Percentiles rank a stretch among this genome's conserved stretches.
Evolutionary conservation across 92 coral and sea anemone genomes (phyloP).

Genomic region (Umimayanthus kanabou): DNA sequence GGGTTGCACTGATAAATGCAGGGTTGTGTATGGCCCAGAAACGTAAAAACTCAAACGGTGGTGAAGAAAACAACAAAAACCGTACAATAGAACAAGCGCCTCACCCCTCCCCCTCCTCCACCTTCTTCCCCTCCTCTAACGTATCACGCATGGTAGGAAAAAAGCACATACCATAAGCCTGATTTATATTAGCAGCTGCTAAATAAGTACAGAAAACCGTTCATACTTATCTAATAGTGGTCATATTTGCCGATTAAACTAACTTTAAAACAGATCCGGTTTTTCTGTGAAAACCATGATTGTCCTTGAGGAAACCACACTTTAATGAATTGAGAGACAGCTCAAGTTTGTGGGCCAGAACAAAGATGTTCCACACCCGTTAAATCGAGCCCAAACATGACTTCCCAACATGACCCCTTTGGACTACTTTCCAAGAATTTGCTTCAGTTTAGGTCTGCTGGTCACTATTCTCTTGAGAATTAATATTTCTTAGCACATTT

Average conservation of each 20-base stretch:
- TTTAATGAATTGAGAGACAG: background rate
- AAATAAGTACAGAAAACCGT: background rate
- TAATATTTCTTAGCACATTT: background rate
- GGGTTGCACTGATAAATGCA: too few species aligned
- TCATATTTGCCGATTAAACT: too few species aligned
- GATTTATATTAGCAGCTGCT: background rate
- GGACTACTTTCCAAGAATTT: background rate
- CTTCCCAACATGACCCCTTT: background rate
- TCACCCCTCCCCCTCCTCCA: too few species aligned
- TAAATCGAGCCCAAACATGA: too few species aligned
- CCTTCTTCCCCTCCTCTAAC: too few species aligned
- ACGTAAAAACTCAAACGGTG: too few species aligned
- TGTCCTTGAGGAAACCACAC: background rate
- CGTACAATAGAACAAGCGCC: too few species aligned
- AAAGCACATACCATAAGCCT: background rate
- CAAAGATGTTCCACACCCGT: background rate
- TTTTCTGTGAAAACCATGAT: background rate
- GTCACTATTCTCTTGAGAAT: background rate
- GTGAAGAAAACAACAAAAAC: too few species aligned
- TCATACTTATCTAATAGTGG: background rate
- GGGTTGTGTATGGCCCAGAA: too few species aligned
- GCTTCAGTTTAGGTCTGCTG: background rate
- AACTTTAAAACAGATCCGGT: background rate
- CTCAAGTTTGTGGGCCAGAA: background rate
- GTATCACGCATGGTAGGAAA: too few species aligned